Conservation (phyloP, 2,113 vertebrate species). For the Brachypodius melanocephalos region DNA sequence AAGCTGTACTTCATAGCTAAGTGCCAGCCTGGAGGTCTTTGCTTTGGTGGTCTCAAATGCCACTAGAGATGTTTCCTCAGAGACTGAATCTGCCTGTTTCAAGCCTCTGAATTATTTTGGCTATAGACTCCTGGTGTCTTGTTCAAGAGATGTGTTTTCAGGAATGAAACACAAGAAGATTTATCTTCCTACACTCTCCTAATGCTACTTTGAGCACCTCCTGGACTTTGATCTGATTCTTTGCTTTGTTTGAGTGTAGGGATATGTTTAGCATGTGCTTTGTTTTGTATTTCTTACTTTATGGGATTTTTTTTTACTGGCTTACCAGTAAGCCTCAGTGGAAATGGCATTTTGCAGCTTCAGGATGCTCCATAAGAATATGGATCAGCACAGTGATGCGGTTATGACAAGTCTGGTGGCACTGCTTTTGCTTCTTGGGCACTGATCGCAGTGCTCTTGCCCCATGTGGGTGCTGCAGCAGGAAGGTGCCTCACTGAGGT, state of each 20-base stretch:
- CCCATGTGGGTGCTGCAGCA: rapidly evolving
- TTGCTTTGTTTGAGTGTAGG: neutral
- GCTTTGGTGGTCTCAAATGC: neutral
- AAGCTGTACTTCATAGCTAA: neutral
- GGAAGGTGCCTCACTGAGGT: neutral
- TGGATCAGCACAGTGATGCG: neutral
- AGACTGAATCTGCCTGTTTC: neutral
- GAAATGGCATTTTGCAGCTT: neutral
- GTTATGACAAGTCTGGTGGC: neutral
- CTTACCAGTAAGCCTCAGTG: neutral
- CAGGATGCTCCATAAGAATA: neutral
- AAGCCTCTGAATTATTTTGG: neutral
- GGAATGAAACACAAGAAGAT: neutral
- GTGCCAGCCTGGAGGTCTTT: neutral
- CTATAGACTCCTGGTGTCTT: neutral
- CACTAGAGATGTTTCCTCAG: neutral
- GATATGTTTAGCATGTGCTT: neutral
- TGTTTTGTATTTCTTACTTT: neutral
- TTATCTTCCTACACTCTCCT: neutral
- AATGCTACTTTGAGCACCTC: neutral
- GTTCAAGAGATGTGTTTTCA: neutral
- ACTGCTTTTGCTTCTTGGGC: neutral
- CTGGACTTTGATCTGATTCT: neutral
- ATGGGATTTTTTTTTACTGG: neutral
- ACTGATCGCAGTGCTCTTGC: neutral